Percentiles rank a stretch among this genome's conserved stretches.
phyloP scores from a whole-genome alignment of 2,113 vertebrate species.

The Lepisosteus osseus region DNA sequence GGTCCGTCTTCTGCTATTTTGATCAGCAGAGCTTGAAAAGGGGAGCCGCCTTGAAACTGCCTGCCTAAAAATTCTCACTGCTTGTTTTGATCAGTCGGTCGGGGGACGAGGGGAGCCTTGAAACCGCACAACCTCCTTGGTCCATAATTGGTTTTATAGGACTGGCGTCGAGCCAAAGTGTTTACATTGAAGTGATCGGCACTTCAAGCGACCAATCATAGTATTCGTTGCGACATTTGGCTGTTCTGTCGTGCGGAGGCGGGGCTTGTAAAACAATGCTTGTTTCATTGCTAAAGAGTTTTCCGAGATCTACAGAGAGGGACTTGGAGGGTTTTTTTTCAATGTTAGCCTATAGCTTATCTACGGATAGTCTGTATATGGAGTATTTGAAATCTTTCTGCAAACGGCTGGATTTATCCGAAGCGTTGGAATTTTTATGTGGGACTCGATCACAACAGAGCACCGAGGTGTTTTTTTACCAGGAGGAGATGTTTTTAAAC shows the following conservation, averaged over 20 bases:
- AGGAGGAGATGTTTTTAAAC: conserved; percentile 40
- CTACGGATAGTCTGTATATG: conserved; percentile 80
- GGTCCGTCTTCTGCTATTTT: conserved; percentile 56
- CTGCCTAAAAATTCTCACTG: conserved; percentile 64
- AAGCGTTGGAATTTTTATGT: conserved; percentile 54
- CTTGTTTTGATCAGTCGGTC: conserved; percentile 76
- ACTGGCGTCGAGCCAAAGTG: conserved; percentile 76
- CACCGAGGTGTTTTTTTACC: conserved; percentile 36
- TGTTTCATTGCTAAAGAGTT: conserved; percentile 80
- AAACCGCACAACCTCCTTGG: conserved; percentile 75
- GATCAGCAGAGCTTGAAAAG: conserved; percentile 44
- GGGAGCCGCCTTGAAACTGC: conserved; percentile 70
- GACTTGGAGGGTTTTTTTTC: conserved; percentile 67
- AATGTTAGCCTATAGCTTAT: conserved; percentile 65
- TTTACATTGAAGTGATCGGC: conserved; percentile 73
- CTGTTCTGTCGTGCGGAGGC: conserved; percentile 52
- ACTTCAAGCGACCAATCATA: conserved; percentile 55
- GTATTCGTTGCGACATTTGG: conserved; percentile 3
- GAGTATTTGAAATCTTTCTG: conserved; percentile 68
- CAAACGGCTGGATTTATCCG: conserved; percentile 67
- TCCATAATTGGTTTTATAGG: conserved; percentile 89
- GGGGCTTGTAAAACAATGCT: conserved; percentile 81
- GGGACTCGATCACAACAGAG: conserved; percentile 62
- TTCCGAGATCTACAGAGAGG: conserved; percentile 60
- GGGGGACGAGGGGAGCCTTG: conserved; percentile 71